These are phyloP conservation scores for Nebria ingens DNA, from an alignment of 1,140 invertebrate species.

Conservation along the genomic window DNA sequence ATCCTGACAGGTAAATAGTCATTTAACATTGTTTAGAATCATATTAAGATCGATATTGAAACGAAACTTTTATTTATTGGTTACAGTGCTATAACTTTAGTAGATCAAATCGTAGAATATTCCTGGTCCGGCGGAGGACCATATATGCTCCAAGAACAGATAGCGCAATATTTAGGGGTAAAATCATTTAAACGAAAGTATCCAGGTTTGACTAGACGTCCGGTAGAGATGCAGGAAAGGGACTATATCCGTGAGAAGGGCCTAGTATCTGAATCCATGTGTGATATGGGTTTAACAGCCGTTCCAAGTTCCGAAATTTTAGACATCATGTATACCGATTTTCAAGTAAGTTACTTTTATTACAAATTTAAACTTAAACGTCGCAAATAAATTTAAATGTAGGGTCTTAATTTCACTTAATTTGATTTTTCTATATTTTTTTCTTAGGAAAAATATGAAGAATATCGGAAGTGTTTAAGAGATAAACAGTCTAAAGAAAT, in stretches of 20 bases:
- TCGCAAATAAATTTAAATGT: too few species aligned
- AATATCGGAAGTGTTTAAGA: conserved; percentile 73
- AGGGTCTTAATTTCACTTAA: too few species aligned
- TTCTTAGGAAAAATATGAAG: conserved; percentile 73
- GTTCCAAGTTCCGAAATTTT: conserved; percentile 83
- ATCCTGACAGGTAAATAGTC: conserved; percentile 43
- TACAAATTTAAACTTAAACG: neutral
- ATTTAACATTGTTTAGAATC: neutral
- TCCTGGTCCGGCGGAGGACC: conserved; percentile 75
- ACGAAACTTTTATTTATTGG: neutral
- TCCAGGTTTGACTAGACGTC: conserved; percentile 73
- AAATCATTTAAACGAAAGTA: conserved; percentile 95
- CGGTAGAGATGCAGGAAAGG: conserved; percentile 81
- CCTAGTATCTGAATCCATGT: conserved; percentile 82
- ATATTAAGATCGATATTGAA: conserved; percentile 12
- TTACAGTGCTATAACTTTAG: conserved; percentile 56
- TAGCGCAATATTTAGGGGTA: conserved; percentile 82
- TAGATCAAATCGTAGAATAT: conserved; percentile 86
- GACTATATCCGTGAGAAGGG: conserved; percentile 72
- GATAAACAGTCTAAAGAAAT: conserved; percentile 67
- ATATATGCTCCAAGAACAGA: conserved; percentile 85
- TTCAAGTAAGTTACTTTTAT: conserved; percentile 42
- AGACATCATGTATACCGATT: conserved; percentile 91
- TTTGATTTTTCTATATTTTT: neutral
- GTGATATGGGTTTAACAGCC: conserved; percentile 88